Base-by-base conservation (phyloP, 2,888 invertebrate genomes). In the Stratiomys singularior region DNA sequence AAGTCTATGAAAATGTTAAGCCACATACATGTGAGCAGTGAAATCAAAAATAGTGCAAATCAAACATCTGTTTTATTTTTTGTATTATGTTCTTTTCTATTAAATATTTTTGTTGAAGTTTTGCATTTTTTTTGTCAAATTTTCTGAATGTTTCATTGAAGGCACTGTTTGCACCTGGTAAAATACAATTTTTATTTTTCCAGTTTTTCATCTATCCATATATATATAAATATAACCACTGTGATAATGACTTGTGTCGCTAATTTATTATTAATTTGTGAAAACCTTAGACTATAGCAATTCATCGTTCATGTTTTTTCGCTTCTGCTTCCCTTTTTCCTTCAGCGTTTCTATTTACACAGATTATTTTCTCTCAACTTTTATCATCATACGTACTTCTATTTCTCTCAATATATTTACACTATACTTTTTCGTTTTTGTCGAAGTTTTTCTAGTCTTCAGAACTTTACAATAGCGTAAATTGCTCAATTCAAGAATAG, bases 111-210 rank as follows among this genome's bases (percentile, higher is more conserved):
- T 67, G 46, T 76, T 76, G 46, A 63, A 25, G 47, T 37, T n/a
- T n/a, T n/a, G n/a, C n/a, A n/a, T 23, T 52, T 47, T 28, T 60
- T 76, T 63, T 60, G 52, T 72, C 44, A 44, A 13, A 46, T 76
- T 28, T 64, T 52, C 46, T 76, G 37, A 66, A 66, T 64, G 37
- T 46, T 58, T 25, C 18, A 44, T 76, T 76, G 66, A 76, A 76
- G 76, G 76, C 76, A 76, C 76, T 76, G 21, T 66, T 66, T 76
- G 76, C 76, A 76, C 76, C 76, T 76, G 76, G 76, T 76, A 76
- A 66, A 76, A 64, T 66, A 76, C 25, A 58, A 28, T 63, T 76
- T 30, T 63, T 69, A 44, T 44, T 63, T 76, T 63, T 76, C 44
- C 56, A 76, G 44, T 47, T 76, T n/a, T 76, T 37, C 76, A 37